A percentile compares a stretch with the other conserved stretches of the same genome.
These are phyloP conservation scores for Poecilobothrus nobilitatus DNA, from an alignment of 2,888 invertebrate genomes.

Conservation along the genomic window DNA sequence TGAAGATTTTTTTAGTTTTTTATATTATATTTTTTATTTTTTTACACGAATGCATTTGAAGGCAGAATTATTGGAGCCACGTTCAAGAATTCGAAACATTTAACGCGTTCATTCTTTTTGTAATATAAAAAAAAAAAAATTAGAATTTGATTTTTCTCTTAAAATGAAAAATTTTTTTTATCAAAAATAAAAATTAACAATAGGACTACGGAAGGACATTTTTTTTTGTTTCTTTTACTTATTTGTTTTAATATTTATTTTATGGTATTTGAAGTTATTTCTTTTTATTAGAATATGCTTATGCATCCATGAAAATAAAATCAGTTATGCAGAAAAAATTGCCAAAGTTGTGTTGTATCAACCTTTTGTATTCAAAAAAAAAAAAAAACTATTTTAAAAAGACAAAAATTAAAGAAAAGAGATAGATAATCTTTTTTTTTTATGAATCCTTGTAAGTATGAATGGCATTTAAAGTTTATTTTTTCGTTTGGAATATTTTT, in stretches of 20 bases:
- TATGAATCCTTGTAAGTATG: too few relatives aligned
- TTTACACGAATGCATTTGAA: slow-evolving; percentile 3
- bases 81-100: neutral
- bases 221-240: neutral
- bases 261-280: neutral
- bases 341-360: neutral
- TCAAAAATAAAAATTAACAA: neutral
- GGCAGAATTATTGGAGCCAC: neutral
- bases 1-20: too few relatives aligned
- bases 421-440: too few relatives aligned
- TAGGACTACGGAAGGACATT: neutral
- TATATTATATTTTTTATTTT: neutral
- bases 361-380: too few relatives aligned
- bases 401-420: too few relatives aligned
- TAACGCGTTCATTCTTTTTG: neutral
- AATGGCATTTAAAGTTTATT: too few relatives aligned
- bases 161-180: neutral
- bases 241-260: neutral
- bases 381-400: too few relatives aligned
- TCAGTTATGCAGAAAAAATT: slow-evolving; percentile 3
- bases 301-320: slow-evolving; percentile 6
- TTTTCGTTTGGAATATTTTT: too few relatives aligned
- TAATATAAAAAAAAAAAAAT: neutral
- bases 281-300: neutral
- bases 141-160: neutral